A percentile compares a stretch with the other conserved stretches of the same genome.
These are phyloP conservation scores for Lamproptera curius DNA, from an alignment of 2,888 invertebrate species.

Conservation along the genomic window DNA sequence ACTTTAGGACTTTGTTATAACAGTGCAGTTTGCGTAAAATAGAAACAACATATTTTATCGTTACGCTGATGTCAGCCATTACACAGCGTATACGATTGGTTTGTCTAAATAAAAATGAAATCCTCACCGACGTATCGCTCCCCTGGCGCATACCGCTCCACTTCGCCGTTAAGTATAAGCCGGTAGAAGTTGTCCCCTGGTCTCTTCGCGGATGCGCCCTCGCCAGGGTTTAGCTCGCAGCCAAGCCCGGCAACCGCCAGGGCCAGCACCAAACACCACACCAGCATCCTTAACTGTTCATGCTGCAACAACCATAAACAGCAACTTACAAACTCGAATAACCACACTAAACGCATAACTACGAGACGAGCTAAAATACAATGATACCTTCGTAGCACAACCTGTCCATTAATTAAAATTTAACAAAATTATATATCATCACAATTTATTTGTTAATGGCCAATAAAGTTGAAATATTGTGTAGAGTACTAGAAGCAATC, in stretches of 20 bases:
- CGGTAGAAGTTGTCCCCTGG: slow-evolving; percentile 93
- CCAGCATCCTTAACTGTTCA: slow-evolving; percentile 18
- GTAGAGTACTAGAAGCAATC: no score
- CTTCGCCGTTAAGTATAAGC: slow-evolving; percentile 87
- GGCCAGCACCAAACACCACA: slow-evolving; percentile 27
- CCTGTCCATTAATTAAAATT: no score
- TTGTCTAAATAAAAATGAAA: no score
- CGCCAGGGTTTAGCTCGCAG: slow-evolving; percentile 64
- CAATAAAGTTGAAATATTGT: no score
- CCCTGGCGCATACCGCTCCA: slow-evolving; percentile 89
- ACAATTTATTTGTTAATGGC: no score
- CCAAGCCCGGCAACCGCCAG: slow-evolving; percentile 32
- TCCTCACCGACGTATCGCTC: slow-evolving; percentile 86
- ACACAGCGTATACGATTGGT: no score
- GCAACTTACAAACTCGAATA: no score
- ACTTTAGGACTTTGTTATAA: background rate
- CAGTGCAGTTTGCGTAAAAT: background rate
- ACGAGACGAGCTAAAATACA: no score
- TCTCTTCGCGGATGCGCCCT: slow-evolving; percentile 62
- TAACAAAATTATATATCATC: no score
- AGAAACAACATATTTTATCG: background rate
- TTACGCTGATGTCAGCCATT: no score
- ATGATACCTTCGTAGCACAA: no score
- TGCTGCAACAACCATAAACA: slow-evolving; percentile 5
- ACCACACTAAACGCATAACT: no score